Conservation (phyloP, 2,888 invertebrate genomes). For the Melipona bicolor region DNA sequence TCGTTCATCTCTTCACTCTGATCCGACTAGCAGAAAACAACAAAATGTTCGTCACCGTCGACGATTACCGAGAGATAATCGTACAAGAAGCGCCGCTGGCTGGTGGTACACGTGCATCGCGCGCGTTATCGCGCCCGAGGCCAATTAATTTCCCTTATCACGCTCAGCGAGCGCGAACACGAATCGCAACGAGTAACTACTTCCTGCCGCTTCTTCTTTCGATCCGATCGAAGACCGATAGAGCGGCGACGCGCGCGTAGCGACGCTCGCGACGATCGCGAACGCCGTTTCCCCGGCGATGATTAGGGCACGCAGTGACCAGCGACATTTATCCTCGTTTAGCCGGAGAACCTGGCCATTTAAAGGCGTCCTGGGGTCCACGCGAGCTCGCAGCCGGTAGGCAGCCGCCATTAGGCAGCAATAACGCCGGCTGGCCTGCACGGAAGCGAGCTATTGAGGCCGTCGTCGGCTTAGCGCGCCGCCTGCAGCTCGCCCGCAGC, state of each 20-base stretch:
- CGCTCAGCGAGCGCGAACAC: not conserved
- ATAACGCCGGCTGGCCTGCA: conserved; percentile 67
- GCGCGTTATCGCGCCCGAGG: not conserved
- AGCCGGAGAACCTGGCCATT: conserved; percentile 50
- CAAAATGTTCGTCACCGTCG: no score
- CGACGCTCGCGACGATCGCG: not conserved
- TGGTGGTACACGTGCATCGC: no score
- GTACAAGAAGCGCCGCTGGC: no score
- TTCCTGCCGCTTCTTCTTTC: conserved; percentile 21
- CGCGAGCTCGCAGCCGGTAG: conserved; percentile 46
- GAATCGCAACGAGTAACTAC: not conserved
- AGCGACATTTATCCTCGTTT: conserved; percentile 51
- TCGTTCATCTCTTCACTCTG: no score
- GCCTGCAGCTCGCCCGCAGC: conserved; percentile 66
- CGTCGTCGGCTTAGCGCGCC: conserved; percentile 72
- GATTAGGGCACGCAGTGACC: conserved; percentile 31
- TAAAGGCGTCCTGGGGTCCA: conserved; percentile 49
- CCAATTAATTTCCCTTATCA: not conserved
- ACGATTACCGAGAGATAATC: no score
- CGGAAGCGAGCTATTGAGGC: conserved; percentile 77
- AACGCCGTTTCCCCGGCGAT: conserved; percentile 8
- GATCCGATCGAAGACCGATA: conserved; percentile 9
- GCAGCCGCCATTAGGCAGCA: conserved; percentile 66
- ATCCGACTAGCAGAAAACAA: no score
- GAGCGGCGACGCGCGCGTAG: not conserved